Evolutionary conservation across 1,140 invertebrate species (phyloP), one percentile per base, ranked within the genome.

Genomic region (Nebria ingens): DNA sequence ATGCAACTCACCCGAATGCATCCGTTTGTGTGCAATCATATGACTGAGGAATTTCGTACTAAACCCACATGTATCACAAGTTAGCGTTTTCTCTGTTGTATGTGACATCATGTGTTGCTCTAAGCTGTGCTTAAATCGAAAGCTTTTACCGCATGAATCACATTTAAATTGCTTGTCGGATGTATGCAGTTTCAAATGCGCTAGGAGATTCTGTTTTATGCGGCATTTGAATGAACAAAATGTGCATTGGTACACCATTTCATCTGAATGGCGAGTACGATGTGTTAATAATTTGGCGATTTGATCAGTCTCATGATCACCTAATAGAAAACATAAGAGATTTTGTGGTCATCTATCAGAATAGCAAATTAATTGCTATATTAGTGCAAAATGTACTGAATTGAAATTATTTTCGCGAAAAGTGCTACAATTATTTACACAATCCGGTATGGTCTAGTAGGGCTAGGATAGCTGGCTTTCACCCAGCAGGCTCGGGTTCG

Each of bases 1-100:
- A 17, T n/a, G 17, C 22, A 58, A 19, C 22, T 60, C 65, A 77
- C 77, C 75, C 64, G 79, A 74, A 66, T 85, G 83, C 57, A 83
- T 80, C 45, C 81, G 68, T 61, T 79, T 80, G 66, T 85, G 83
- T 17, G 79, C 74, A 38, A 80, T 79, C 56, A 85, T 73, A 68
- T 85, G 81, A 59, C 79, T 82, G 53, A 83, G 73, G 65, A 79
- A 84, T 64, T 85, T 85, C 19, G 82, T 84, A 55, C 77, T 72
- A 65, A 85, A 85, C 15, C 80, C 77, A 71, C 83, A 85, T 9
- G 73, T 71, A 56, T 82, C 81, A 67, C 83, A 85, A 1, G 61
- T 64, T 40, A 71, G 76, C 63, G 61, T 77, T 78, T 57, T 81
- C 22, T 77, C 73, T 58, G 72, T 71, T 45, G 73, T 73, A 65